Conservation (phyloP, 2,113 vertebrate species). For the Chamaea fasciata region DNA sequence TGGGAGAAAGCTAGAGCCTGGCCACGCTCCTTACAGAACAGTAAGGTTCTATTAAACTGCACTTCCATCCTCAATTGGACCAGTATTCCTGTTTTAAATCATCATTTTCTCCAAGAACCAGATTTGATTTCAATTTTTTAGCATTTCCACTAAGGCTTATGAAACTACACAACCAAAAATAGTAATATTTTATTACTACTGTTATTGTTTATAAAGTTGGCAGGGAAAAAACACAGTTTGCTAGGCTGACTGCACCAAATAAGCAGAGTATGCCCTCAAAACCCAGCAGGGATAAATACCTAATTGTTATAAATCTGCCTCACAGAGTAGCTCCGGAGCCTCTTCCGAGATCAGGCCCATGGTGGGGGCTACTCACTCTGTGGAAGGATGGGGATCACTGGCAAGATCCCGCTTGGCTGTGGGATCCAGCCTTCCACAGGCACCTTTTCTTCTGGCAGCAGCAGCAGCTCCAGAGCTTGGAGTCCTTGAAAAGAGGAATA, state of each 20-base stretch:
- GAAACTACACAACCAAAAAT: not conserved
- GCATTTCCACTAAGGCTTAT: not conserved
- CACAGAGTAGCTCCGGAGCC: accelerated
- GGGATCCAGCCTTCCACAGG: not conserved
- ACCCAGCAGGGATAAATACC: too few species aligned
- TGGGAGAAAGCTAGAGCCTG: not conserved
- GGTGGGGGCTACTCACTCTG: not conserved
- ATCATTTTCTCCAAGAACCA: accelerated
- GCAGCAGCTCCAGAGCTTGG: not conserved
- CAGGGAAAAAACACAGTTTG: not conserved
- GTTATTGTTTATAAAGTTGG: not conserved
- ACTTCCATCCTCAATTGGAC: not conserved
- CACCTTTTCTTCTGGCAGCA: not conserved
- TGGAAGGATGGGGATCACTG: accelerated
- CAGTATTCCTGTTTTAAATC: not conserved
- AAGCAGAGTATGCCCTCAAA: not conserved
- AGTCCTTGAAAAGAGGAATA: not conserved
- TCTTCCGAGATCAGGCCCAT: accelerated
- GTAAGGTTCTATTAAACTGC: not conserved
- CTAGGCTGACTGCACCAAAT: accelerated
- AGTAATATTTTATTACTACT: not conserved
- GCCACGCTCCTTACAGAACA: not conserved
- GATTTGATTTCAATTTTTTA: not conserved
- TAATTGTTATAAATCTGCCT: not conserved
- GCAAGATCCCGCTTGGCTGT: accelerated